Base-by-base conservation (phyloP, 2,888 invertebrate species). In the Cephus pygmeus region DNA sequence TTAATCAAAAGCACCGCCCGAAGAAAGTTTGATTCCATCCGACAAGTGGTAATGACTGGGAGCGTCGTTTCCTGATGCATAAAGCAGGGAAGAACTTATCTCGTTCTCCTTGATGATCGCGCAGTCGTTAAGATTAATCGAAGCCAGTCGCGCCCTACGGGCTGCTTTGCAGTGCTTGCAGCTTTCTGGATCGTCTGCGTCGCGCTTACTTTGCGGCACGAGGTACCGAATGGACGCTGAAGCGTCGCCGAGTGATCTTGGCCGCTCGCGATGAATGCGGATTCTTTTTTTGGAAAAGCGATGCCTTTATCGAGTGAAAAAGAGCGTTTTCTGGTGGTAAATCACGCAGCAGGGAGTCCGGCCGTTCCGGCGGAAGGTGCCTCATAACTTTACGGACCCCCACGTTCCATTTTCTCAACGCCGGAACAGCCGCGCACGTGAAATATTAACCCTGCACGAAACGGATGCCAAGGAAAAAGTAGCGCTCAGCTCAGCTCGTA, bases 391-490 rank as follows among this genome's bases (percentile, higher is more conserved):
- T 83, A 82, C 88, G 86, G 83, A 82, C 83, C 84, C 83, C 84
- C 86, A 87, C 87, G 86, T 87, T 85, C 88, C 85, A 88, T 89
- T 89, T 89, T 89, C 88, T 86, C 89, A 85, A 87, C 87, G 88
- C 89, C 89, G 89, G 89, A 89, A 89, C 87, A 87, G 84, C 87
- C 88, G 85, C 85, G 87, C 87, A 83, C 87, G 86, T 89, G 88
- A 89, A 89, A 89, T 89, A 89, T 89, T 89, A 89, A 89, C 88
- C 88, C 81, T 83, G 84, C 85, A 83, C 85, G 83, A 83, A 84
- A 85, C 86, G 88, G 86, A 87, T 88, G 85, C 86, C 83, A 33
- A 33, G 31, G 71, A 71, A 71, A 71, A 71, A 71, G 33, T 71
- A 11, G 11, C 71, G 71, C 71, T 31, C 71, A 1, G 40, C 23